These are phyloP conservation scores for Agonopterix heracliana DNA, from an alignment of 2,888 invertebrate genomes.

Conservation along the genomic window DNA sequence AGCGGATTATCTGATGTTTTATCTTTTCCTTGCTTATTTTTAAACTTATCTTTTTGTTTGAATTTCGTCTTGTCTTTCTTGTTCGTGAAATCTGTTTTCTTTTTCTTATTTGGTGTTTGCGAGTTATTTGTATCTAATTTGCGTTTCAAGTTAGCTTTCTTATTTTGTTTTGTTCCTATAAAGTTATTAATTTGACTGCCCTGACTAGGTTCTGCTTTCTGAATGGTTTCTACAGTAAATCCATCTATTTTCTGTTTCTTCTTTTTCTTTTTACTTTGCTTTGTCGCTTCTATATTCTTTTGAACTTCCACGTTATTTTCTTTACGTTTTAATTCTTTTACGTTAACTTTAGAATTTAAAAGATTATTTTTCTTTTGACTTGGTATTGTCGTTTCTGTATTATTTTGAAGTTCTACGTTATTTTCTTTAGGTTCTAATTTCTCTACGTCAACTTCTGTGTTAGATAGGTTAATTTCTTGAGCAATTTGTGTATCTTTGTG, in stretches of 20 bases:
- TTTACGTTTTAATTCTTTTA: not conserved
- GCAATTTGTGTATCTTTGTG: not conserved
- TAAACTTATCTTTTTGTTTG: slow-evolving; percentile 35
- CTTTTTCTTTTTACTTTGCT: slow-evolving; percentile 24
- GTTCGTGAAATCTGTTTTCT: slow-evolving; percentile 17
- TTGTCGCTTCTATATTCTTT: not conserved
- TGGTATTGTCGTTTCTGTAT: not conserved
- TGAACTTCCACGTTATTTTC: not conserved
- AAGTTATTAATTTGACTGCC: slow-evolving; percentile 13
- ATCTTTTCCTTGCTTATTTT: slow-evolving; percentile 27
- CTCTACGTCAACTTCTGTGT: not conserved
- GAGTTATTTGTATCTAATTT: slow-evolving; percentile 11
- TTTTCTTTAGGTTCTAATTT: not conserved
- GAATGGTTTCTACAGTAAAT: slow-evolving; percentile 35
- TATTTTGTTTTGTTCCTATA: not conserved
- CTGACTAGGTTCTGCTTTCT: slow-evolving; percentile 33
- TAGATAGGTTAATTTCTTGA: not conserved
- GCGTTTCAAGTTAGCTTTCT: slow-evolving; percentile 3
- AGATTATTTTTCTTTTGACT: not conserved
- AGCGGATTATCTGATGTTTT: slow-evolving; percentile 44
- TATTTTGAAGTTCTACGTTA: not conserved
- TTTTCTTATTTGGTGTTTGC: slow-evolving; percentile 24
- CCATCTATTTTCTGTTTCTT: slow-evolving; percentile 29
- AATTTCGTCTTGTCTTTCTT: slow-evolving; percentile 28
- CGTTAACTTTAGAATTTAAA: not conserved